Conservation (phyloP, 1,140 invertebrate species). For the Drosophila pachea region DNA sequence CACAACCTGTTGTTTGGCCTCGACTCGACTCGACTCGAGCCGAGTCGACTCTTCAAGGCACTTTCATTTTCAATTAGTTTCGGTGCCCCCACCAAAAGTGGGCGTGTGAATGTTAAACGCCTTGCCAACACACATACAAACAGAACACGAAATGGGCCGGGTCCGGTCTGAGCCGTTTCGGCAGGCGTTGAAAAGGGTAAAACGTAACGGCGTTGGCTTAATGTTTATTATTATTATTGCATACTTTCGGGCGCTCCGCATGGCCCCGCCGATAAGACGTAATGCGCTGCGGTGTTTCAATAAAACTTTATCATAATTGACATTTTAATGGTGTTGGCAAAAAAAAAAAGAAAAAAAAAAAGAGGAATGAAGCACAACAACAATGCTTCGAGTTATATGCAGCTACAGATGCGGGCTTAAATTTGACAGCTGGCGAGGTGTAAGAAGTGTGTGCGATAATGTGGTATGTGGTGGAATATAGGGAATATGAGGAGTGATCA, state of each 20-base stretch:
- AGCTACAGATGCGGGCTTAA: slow-evolving; percentile 38
- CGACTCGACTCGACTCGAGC: no score
- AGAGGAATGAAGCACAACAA: slow-evolving; percentile 22
- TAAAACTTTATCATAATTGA: slow-evolving; percentile 78
- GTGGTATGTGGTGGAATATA: neutral
- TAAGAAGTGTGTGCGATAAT: slow-evolving; percentile 47
- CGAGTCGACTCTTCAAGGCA: slow-evolving; percentile 28
- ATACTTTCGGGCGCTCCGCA: slow-evolving; percentile 44
- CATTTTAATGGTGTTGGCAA: slow-evolving; percentile 65
- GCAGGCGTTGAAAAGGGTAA: slow-evolving; percentile 65
- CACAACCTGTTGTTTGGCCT: slow-evolving; percentile 61
- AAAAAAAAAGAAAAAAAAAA: slow-evolving; percentile 25
- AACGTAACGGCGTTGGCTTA: slow-evolving; percentile 47
- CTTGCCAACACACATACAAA: slow-evolving; percentile 28
- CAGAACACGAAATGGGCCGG: slow-evolving; percentile 46
- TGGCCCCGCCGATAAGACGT: slow-evolving; percentile 64
- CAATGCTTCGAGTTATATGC: slow-evolving; percentile 69
- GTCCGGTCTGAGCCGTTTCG: slow-evolving; percentile 8
- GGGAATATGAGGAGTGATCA: neutral
- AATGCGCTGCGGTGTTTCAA: slow-evolving; percentile 72
- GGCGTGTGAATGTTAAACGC: slow-evolving; percentile 72
- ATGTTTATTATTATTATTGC: slow-evolving; percentile 77
- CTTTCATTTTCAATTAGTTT: slow-evolving; percentile 76
- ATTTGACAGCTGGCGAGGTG: slow-evolving; percentile 57
- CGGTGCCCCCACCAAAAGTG: slow-evolving; percentile 43